phyloP scores from a whole-genome alignment of 2,888 invertebrate genomes.

The Elysia crispata region DNA sequence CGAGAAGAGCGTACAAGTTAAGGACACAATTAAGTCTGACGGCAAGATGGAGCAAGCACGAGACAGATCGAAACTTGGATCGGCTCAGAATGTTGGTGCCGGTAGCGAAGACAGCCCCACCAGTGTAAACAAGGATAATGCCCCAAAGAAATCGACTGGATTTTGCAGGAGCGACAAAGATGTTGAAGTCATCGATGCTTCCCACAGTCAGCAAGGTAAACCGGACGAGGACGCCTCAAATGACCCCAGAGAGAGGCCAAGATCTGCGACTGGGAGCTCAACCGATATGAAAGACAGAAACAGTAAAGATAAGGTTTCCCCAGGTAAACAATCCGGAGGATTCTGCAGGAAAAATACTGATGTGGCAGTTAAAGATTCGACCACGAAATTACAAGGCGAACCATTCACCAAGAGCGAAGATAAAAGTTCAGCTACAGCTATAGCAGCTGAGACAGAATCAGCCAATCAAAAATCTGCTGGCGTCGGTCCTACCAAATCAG shows the following conservation, averaged over 20 bases:
- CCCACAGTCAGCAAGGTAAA: neutral
- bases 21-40: neutral
- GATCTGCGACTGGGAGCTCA: neutral
- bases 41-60: neutral
- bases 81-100: too few relatives aligned
- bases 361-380: too few relatives aligned
- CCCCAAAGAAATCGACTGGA: neutral
- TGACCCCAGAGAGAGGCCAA: too few relatives aligned
- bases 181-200: slow-evolving; percentile 27
- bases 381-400: too few relatives aligned
- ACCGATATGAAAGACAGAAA: neutral
- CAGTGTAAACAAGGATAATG: too few relatives aligned
- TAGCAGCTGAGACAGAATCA: too few relatives aligned
- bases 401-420: too few relatives aligned
- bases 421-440: too few relatives aligned
- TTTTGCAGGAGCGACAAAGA: slow-evolving; percentile 22
- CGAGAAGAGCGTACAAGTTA: slow-evolving; percentile 1
- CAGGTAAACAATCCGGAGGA: too few relatives aligned
- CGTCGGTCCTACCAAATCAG: neutral
- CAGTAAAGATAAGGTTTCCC: too few relatives aligned
- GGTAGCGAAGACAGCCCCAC: too few relatives aligned
- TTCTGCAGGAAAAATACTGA: too few relatives aligned
- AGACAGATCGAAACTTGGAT: neutral
- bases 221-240: neutral
- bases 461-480: neutral